Base-by-base conservation (phyloP, 2,797 vertebrate species). In the Bovichtus diacanthus region DNA sequence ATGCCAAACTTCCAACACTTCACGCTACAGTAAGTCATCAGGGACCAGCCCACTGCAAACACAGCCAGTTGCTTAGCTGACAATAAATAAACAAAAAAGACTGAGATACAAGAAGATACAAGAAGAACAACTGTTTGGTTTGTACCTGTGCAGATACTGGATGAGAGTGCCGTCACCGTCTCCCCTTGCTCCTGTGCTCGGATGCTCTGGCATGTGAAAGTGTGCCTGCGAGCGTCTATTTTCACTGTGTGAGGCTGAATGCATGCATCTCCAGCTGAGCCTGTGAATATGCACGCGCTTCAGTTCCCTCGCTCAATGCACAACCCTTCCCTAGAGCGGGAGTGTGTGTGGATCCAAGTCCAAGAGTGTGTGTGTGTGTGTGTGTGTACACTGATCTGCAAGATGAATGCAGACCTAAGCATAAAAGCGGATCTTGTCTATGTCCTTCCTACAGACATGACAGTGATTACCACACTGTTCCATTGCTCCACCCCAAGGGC, bases 321-420 rank as follows among this genome's bases (percentile, higher is more conserved):
- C 87, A 82, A 85, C 74, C 76, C 81, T 70, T 88, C 85, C 86
- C 87, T 51, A 38, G 68, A 87, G 88, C 50, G 3, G 60, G 44
- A 78, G 72, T 27, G 82, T 27, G 82, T 51, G 83, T 80, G 82
- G 68, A 75, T 87, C 55, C 56, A 67, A 87, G 64, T 87, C 83
- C 27, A 31, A 75, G 54, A n/a, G 56, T 61, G 63, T 58, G 3
- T 70, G 66, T 23, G 36, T 50, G 60, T 23, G 65, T 64, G 74
- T 34, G 69, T 64, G 54, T 63, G 49, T 76, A 71, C 80, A 44
- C 84, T 87, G 89, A 91, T 93, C 88, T 88, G 84, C 73, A 25
- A 63, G 87, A 87, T 84, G 90, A 88, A 77, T 93, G 93, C 94
- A 91, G 85, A 94, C 83, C 90, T 92, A 93, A 94, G 94, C 94